Conservation (phyloP, 2,888 invertebrate species). For the Rhyacophila evoluta region DNA sequence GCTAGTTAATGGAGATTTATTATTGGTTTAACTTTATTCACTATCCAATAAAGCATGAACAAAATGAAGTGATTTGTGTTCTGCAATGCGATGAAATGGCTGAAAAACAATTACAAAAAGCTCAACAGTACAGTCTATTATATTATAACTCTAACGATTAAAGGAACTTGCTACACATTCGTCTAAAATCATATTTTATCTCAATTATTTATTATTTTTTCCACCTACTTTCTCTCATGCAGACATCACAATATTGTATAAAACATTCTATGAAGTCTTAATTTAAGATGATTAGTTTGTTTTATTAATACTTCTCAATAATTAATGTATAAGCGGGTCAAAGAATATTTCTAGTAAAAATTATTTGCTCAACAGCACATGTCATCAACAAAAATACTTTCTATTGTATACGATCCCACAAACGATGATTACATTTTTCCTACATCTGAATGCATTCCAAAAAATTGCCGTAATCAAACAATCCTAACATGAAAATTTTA, state of each 20-base stretch:
- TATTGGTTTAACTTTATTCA: neutral
- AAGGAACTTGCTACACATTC: neutral
- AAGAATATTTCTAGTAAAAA: neutral
- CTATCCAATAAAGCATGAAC: conserved; percentile 6
- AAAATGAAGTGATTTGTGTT: conserved; percentile 31
- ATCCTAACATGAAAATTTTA: too few species aligned
- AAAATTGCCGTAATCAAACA: too few species aligned
- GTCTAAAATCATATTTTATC: neutral
- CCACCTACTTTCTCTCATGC: neutral
- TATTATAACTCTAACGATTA: neutral
- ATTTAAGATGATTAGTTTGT: neutral
- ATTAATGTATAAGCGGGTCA: conserved; percentile 13
- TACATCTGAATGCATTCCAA: too few species aligned
- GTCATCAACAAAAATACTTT: neutral
- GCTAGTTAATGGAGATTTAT: neutral
- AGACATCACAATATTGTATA: conserved; percentile 17
- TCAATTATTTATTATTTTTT: neutral
- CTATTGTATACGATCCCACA: too few species aligned
- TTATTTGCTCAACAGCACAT: neutral
- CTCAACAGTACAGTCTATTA: conserved; percentile 62
- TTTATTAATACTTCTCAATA: conserved; percentile 7
- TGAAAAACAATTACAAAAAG: conserved; percentile 57
- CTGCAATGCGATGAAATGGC: conserved; percentile 44
- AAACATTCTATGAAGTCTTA: conserved; percentile 12
- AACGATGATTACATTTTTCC: too few species aligned